Conservation (phyloP, 2,113 vertebrate species). For the Aldabrachelys gigantea region DNA sequence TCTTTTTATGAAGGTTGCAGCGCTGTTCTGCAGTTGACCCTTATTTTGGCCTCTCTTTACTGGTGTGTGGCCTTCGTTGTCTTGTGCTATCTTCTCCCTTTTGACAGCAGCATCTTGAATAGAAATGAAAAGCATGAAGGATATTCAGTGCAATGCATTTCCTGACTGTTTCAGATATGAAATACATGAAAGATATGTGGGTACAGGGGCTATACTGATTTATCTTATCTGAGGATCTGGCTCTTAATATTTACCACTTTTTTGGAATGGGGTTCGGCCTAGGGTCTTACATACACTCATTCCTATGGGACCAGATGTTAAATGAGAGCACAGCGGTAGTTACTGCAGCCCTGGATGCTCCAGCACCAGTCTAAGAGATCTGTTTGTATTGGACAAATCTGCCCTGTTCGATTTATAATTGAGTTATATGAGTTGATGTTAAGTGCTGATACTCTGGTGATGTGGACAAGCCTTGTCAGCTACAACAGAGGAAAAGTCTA, state of each 20-base stretch:
- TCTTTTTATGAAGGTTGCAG: constrained; percentile 14
- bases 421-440: background rate
- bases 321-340: background rate
- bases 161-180: constrained; percentile 6
- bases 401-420: background rate
- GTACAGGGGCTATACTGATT: background rate
- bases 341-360: background rate
- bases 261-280: background rate
- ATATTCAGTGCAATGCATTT: background rate
- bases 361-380: background rate
- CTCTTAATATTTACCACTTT: background rate
- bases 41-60: constrained; percentile 10
- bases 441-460: background rate
- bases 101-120: constrained; percentile 6
- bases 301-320: background rate
- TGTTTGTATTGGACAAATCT: background rate
- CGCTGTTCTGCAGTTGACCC: constrained; percentile 25
- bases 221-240: background rate
- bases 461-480: background rate
- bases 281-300: background rate
- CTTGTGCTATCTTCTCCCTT: constrained; percentile 20
- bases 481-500: background rate
- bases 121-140: background rate
- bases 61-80: background rate
- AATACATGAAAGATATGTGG: background rate